Conservation (phyloP, 2,797 vertebrate genomes). For the Sardinella longiceps region DNA sequence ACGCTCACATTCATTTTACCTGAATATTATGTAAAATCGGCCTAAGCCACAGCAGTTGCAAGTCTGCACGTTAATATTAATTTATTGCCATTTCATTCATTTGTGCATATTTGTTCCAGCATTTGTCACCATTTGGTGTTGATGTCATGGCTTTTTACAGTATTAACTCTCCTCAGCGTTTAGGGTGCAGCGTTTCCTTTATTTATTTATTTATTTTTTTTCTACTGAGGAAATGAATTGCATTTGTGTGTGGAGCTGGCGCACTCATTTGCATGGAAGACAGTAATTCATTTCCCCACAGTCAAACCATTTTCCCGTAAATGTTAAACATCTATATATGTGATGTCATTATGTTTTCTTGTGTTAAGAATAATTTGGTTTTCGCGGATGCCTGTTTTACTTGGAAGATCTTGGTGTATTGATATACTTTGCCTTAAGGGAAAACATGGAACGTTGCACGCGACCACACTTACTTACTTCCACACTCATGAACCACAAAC, state of each 20-base stretch:
- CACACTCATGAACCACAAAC: background rate
- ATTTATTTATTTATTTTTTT: too few relatives aligned
- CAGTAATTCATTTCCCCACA: background rate
- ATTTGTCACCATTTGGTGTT: constrained; percentile 14
- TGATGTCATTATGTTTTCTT: constrained; percentile 18
- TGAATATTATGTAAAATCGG: background rate
- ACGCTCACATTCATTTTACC: constrained; percentile 1
- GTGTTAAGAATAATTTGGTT: background rate
- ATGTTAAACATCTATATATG: background rate
- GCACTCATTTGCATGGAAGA: constrained; percentile 7
- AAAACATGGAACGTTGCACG: background rate
- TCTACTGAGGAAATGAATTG: background rate
- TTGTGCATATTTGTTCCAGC: constrained; percentile 22
- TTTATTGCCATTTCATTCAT: constrained; percentile 27
- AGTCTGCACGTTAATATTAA: constrained; percentile 14
- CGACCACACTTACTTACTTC: background rate
- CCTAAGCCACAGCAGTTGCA: background rate
- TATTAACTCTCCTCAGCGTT: background rate
- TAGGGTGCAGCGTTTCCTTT: background rate
- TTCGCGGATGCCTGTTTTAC: background rate
- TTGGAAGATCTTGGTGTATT: background rate
- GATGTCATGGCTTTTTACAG: constrained; percentile 14
- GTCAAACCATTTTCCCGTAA: background rate
- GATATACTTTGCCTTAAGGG: background rate
- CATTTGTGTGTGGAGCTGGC: background rate